These are phyloP conservation scores for Threskiornis aethiopicus DNA, from an alignment of 2,797 vertebrate species.

Conservation along the genomic window DNA sequence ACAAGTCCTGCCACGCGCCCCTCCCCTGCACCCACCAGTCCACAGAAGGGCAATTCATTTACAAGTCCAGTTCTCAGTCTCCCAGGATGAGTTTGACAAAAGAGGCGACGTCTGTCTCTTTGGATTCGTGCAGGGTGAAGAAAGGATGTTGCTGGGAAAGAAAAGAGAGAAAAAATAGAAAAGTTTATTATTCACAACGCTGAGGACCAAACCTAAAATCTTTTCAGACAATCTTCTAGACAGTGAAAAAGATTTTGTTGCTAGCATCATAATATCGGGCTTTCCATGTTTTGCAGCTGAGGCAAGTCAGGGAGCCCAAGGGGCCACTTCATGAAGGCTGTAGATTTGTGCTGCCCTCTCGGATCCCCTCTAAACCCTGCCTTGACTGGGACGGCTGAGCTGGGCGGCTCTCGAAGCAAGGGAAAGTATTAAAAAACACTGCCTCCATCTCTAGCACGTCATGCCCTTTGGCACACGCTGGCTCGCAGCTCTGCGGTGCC, in stretches of 20 bases:
- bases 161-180: not conserved
- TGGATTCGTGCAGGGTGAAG: conserved; percentile 93
- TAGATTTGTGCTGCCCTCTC: not conserved
- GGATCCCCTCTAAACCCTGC: not conserved
- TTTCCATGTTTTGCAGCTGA: not conserved
- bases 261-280: not conserved
- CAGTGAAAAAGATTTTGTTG: not conserved
- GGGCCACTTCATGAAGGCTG: not conserved
- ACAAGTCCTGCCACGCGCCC: conserved; percentile 55
- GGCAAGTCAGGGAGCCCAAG: accelerated
- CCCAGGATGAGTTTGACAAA: conserved; percentile 94
- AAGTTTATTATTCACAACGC: not conserved
- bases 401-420: not conserved
- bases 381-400: not conserved
- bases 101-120: conserved; percentile 94
- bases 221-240: not conserved
- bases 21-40: conserved; percentile 73
- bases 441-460: not conserved
- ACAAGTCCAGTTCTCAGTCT: conserved; percentile 83
- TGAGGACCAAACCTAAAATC: not conserved
- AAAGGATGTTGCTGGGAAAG: conserved; percentile 89
- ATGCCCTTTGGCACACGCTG: not conserved
- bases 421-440: not conserved
- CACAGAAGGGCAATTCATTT: conserved; percentile 72
- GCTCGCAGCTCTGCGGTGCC: not conserved